phyloP scores from a whole-genome alignment of 2,888 invertebrate species.

The Drosophila kuntzei region DNA sequence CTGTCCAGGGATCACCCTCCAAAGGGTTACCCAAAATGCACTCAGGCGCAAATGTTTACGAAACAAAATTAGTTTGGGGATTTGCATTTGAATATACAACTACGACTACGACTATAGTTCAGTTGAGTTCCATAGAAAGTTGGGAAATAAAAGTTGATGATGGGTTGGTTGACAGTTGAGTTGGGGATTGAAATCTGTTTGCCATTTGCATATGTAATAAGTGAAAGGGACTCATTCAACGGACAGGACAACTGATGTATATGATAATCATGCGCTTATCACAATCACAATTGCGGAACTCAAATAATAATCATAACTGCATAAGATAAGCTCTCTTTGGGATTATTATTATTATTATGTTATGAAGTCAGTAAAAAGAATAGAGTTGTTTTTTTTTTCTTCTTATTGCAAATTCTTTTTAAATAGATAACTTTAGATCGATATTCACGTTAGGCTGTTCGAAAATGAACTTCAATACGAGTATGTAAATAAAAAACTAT shows the following conservation, averaged over 20 bases:
- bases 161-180: constrained; percentile 28
- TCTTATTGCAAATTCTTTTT: neutral
- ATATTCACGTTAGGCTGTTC: neutral
- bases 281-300: constrained; percentile 34
- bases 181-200: constrained; percentile 67
- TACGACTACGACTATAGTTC: constrained; percentile 17
- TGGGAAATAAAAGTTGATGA: constrained; percentile 65
- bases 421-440: neutral
- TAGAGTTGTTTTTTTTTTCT: neutral
- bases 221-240: constrained; percentile 52
- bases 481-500: too few relatives aligned
- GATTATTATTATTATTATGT: constrained; percentile 14
- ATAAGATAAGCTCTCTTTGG: constrained; percentile 7
- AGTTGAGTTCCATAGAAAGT: constrained; percentile 33
- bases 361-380: neutral
- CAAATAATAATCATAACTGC: constrained; percentile 23
- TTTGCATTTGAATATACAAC: constrained; percentile 74
- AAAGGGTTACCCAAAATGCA: constrained; percentile 67
- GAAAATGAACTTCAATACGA: too few relatives aligned
- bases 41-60: constrained; percentile 75
- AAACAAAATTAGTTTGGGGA: constrained; percentile 82
- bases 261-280: constrained; percentile 66
- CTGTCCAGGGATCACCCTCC: constrained; percentile 19
- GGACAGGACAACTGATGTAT: constrained; percentile 48
- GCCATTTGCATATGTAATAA: constrained; percentile 76